Conservation (phyloP, 2,888 invertebrate genomes). For the Cepaea hortensis region DNA sequence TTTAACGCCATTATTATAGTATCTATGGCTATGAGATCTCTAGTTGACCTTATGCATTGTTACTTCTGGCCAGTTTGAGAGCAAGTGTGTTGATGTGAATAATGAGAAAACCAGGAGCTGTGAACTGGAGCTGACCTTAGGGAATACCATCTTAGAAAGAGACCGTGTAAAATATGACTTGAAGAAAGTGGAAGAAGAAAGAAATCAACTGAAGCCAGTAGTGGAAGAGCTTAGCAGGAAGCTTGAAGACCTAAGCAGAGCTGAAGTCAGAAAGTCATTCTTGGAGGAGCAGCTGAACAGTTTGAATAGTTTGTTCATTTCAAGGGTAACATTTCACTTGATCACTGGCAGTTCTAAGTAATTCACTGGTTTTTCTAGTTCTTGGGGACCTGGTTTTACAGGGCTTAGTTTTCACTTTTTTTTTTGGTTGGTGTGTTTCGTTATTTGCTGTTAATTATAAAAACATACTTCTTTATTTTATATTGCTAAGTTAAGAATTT, state of each 20-base stretch:
- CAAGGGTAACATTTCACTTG: slow-evolving; percentile 59
- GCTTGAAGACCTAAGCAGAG: slow-evolving; percentile 50
- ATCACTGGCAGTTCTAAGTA: slow-evolving; percentile 3
- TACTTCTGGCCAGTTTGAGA: slow-evolving; percentile 19
- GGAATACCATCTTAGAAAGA: slow-evolving; percentile 47
- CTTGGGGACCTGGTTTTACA: background rate
- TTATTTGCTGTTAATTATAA: background rate
- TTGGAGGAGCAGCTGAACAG: slow-evolving; percentile 60
- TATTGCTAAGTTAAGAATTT: background rate
- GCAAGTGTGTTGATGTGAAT: slow-evolving; percentile 50
- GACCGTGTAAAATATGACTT: slow-evolving; percentile 52
- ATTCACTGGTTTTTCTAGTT: background rate
- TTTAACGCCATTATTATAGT: background rate
- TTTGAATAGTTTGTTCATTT: slow-evolving; percentile 58
- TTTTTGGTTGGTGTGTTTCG: background rate
- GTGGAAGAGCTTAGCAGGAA: slow-evolving; percentile 55
- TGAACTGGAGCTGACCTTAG: slow-evolving; percentile 55
- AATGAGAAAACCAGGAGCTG: slow-evolving; percentile 55
- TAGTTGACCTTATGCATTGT: background rate
- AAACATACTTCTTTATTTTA: background rate
- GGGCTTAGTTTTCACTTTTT: background rate
- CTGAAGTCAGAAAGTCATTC: slow-evolving; percentile 57
- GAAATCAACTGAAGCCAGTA: slow-evolving; percentile 54
- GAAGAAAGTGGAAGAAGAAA: slow-evolving; percentile 52
- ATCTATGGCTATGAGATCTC: background rate